phyloP scores from a whole-genome alignment of 2,113 vertebrate species.

The Abramis brama region DNA sequence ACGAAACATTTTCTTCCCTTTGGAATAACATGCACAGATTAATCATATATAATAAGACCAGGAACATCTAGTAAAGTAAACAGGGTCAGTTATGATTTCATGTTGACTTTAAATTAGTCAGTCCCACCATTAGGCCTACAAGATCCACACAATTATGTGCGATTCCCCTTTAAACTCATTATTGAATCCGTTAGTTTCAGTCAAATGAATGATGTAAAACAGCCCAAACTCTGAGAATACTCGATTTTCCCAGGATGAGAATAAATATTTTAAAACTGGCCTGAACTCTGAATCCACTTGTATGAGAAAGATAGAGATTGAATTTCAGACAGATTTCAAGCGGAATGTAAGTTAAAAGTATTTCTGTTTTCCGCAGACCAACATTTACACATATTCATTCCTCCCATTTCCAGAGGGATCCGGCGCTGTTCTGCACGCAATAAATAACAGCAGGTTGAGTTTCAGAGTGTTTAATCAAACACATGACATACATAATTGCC shows the following conservation, averaged over 20 bases:
- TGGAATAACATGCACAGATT: not conserved
- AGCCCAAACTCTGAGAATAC: not conserved
- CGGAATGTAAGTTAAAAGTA: not conserved
- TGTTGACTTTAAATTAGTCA: not conserved
- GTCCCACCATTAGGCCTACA: not conserved
- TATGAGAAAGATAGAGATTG: not conserved
- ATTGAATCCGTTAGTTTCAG: not conserved
- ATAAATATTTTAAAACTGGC: constrained; percentile 2
- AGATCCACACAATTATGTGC: not conserved
- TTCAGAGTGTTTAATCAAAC: constrained; percentile 59
- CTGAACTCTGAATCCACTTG: constrained; percentile 8
- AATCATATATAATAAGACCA: not conserved
- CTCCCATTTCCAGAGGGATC: constrained; percentile 35
- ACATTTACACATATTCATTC: constrained; percentile 12
- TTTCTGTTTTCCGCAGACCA: constrained; percentile 26
- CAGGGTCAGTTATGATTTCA: constrained; percentile 23
- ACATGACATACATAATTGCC: constrained; percentile 64
- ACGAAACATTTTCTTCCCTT: not conserved
- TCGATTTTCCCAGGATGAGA: not conserved
- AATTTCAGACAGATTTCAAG: not conserved
- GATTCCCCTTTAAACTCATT: not conserved
- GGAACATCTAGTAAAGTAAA: not conserved
- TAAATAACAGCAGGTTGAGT: constrained; percentile 53
- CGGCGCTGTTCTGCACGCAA: constrained; percentile 61
- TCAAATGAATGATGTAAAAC: not conserved